These are phyloP conservation scores for Tychaedon coryphoeus DNA, from an alignment of 2,113 vertebrate genomes.

Conservation along the genomic window DNA sequence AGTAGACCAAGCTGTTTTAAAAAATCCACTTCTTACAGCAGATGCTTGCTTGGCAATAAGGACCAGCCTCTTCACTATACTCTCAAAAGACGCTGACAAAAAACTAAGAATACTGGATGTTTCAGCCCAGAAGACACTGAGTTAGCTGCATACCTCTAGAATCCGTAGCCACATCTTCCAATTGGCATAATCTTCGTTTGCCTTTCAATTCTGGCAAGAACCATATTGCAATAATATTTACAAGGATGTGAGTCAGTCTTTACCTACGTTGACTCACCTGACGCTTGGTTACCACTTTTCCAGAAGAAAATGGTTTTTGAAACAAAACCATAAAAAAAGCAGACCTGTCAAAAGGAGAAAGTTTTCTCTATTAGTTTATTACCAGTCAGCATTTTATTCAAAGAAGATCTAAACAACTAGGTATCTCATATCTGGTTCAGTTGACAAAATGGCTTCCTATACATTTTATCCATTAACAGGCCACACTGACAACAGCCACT, in stretches of 20 bases:
- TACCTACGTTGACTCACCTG: constrained; percentile 78
- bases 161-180: not conserved
- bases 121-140: not conserved
- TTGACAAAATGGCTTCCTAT: not conserved
- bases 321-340: constrained; percentile 92
- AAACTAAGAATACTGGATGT: not conserved
- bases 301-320: constrained; percentile 98
- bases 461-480: not conserved
- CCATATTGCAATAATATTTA: not conserved
- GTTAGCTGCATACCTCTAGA: not conserved
- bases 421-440: not conserved
- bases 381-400: not conserved
- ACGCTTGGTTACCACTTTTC: constrained; percentile 86
- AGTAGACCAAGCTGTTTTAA: not conserved
- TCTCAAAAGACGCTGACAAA: not conserved
- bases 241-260: not conserved
- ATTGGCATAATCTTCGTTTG: not conserved
- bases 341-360: constrained; percentile 75
- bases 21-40: not conserved
- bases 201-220: not conserved
- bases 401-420: not conserved
- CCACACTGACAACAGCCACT: not conserved
- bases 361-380: constrained; percentile 13
- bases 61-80: not conserved
- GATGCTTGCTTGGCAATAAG: not conserved